Evolutionary conservation across 2,888 invertebrate genomes (phyloP).

Genomic region (Lissocephala sabroskyi): DNA sequence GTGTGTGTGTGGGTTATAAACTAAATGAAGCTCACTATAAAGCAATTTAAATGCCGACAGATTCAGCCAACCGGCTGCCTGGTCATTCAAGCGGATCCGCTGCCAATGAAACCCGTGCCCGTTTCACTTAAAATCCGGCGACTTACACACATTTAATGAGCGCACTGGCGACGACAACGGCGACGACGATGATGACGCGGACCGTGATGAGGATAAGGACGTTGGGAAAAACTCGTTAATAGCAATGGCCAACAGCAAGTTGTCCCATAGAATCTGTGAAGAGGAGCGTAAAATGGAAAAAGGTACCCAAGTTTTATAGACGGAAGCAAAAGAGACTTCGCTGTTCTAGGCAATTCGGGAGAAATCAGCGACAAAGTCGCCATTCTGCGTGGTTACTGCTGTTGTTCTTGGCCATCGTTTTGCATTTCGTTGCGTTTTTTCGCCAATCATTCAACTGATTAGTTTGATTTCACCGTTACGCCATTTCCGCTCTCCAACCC

Average conservation of each 20-base stretch:
- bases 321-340: too few relatives aligned
- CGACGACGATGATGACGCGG: background rate
- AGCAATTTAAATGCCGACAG: slow-evolving; percentile 56
- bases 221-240: slow-evolving; percentile 23
- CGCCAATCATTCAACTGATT: slow-evolving; percentile 64
- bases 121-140: slow-evolving; percentile 17
- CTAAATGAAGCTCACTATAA: slow-evolving; percentile 53
- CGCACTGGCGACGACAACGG: slow-evolving; percentile 2
- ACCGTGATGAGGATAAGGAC: background rate
- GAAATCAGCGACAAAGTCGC: background rate
- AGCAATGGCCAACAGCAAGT: slow-evolving; percentile 21
- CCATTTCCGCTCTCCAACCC: slow-evolving; percentile 6
- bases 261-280: too few relatives aligned
- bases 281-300: slow-evolving; percentile 13
- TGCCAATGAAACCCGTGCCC: background rate
- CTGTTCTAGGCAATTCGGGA: too few relatives aligned
- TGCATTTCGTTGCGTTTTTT: slow-evolving; percentile 6
- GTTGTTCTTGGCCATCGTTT: background rate
- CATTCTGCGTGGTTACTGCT: slow-evolving; percentile 33
- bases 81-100: slow-evolving; percentile 8
- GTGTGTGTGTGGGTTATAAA: slow-evolving; percentile 36
- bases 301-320: slow-evolving; percentile 34
- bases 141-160: slow-evolving; percentile 44
- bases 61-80: slow-evolving; percentile 16
- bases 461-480: slow-evolving; percentile 55